Percentiles rank a stretch among this genome's conserved stretches.
Conservation (phyloP, 2,888 invertebrate species). For the Monoplex corrugatus region DNA sequence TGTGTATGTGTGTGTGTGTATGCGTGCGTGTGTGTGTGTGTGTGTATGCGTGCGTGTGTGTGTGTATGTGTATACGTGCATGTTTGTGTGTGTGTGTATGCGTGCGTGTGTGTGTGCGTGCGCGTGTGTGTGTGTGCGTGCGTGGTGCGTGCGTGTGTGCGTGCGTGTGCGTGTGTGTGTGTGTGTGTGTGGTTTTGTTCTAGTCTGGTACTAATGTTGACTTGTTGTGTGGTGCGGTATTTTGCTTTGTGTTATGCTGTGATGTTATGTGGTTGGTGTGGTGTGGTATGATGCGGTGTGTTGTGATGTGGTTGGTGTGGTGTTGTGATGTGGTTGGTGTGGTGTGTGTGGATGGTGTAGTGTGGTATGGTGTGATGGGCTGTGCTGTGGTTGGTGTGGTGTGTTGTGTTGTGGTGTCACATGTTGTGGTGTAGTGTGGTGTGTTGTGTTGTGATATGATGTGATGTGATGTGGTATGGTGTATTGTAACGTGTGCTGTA, state of each 20-base stretch:
- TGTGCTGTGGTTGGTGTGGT: too few species aligned
- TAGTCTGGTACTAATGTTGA: not conserved
- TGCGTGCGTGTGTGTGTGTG: not conserved
- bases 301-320: too few species aligned
- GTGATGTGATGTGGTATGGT: too few species aligned
- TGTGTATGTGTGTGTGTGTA: conserved; percentile 12
- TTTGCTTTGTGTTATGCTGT: not conserved
- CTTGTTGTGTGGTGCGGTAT: not conserved
- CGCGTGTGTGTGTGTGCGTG: not conserved
- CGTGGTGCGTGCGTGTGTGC: not conserved
- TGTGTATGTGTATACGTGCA: not conserved
- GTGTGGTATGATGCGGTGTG: too few species aligned
- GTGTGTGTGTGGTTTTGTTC: too few species aligned
- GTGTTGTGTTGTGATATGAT: too few species aligned
- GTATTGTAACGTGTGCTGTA: too few species aligned
- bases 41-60: not conserved
- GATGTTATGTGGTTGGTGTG: not conserved
- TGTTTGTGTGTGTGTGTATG: not conserved
- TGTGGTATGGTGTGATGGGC: not conserved
- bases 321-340: too few species aligned
- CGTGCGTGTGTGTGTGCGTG: not conserved
- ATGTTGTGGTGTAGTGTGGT: too few species aligned
- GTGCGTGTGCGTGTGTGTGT: not conserved
- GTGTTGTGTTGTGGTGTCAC: too few species aligned
- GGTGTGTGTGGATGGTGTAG: not conserved